These are phyloP conservation scores for Galagoides demidoff DNA, from an alignment of 2,797 vertebrate genomes.

Conservation along the genomic window DNA sequence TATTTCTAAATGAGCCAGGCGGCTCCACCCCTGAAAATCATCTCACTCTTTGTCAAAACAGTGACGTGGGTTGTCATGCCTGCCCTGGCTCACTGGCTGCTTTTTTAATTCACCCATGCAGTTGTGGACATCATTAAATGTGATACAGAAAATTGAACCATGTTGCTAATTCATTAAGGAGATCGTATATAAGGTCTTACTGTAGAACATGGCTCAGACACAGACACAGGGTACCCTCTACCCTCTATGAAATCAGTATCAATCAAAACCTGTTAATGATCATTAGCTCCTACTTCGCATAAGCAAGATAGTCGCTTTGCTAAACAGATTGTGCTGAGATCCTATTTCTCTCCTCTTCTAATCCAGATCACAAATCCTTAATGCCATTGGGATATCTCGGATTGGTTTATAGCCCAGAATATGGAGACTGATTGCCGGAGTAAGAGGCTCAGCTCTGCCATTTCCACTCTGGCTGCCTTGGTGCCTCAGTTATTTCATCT, in stretches of 20 bases:
- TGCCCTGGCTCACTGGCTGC: not conserved
- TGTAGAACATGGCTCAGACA: not conserved
- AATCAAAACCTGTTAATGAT: not conserved
- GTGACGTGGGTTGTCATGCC: not conserved
- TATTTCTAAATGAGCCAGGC: not conserved
- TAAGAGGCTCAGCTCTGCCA: not conserved
- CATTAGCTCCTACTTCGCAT: not conserved
- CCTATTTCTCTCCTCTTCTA: not conserved
- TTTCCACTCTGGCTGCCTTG: not conserved
- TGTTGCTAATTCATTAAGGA: not conserved
- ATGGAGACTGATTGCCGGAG: not conserved
- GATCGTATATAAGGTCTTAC: not conserved
- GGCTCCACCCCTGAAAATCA: not conserved
- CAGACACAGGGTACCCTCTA: not conserved
- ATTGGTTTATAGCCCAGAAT: not conserved
- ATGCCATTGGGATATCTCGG: not conserved
- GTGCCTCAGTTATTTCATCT: not conserved
- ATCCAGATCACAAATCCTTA: not conserved
- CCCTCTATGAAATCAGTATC: not conserved
- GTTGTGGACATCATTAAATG: not conserved
- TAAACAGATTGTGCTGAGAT: not conserved
- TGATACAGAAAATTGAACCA: not conserved
- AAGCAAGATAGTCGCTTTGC: constrained; percentile 2
- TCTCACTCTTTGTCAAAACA: not conserved
- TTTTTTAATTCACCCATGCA: not conserved